Evolutionary conservation across 1,140 invertebrate genomes (phyloP), one percentile per base, ranked within the genome.

Genomic region (Patella vulgata): DNA sequence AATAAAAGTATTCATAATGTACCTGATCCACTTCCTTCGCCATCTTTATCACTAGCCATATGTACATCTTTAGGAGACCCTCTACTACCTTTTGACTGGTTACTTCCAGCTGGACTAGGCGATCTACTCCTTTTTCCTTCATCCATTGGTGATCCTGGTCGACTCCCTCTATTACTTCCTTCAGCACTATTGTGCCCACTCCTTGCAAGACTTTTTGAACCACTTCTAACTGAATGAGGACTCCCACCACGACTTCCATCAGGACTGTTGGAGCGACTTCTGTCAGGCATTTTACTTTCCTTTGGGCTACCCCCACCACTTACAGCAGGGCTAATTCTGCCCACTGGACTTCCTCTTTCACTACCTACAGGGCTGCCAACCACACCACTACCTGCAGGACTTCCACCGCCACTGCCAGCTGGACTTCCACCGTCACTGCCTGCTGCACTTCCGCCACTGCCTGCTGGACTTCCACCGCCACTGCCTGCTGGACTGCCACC

Each of bases 51-150:
- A 36, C 33, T 36, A 8, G 6, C 33, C n/a, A n/a, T n/a, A n/a
- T n/a, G n/a, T n/a, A n/a, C n/a, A n/a, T 17, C 17, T 19, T 56
- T 53, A 19, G 31, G 9, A 44, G 54, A 56, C 43, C 52, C 12
- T 19, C 50, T 12, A 53, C 46, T 27, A 39, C 56, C 39, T 50
- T 30, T 25, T 1, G 46, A 52, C 21, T 39, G 43, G 19, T 40
- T 14, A 65, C 59, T 70, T 19, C 61, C 61, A 44, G 53, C 62
- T 43, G 64, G 65, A 56, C 63, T 68, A 14, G 60, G 58, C 8
- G 51, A 28, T 25, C 21, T 21, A 50, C 28, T 33, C 17, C 19
- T 21, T 6, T 28, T 28, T 17, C 25, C 33, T n/a, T n/a, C n/a
- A n/a, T 14, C 51, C 21, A 40, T 46, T 46, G 47, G 51, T 14